Evolutionary conservation across 2,888 invertebrate species (phyloP).

Genomic region (Portevinia maculata): DNA sequence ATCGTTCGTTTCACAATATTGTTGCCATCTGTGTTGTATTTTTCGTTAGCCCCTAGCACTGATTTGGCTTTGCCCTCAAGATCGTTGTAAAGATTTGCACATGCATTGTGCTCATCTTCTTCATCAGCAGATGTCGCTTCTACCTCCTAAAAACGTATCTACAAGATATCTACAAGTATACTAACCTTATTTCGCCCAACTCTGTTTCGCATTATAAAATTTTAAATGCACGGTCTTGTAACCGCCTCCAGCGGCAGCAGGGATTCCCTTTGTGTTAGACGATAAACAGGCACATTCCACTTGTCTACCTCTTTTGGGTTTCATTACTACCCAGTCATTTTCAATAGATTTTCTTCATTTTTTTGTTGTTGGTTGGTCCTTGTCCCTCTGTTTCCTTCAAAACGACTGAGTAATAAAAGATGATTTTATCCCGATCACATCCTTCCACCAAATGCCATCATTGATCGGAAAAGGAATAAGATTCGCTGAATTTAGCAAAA

Average conservation of each 20-base stretch:
- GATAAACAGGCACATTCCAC: background rate
- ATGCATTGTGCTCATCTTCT: too few species aligned
- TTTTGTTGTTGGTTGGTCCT: constrained; percentile 19
- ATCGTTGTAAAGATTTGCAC: too few species aligned
- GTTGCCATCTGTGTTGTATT: too few species aligned
- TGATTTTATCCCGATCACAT: constrained; percentile 69
- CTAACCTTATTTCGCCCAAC: too few species aligned
- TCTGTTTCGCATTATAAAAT: constrained; percentile 25
- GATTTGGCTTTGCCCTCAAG: too few species aligned
- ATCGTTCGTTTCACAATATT: too few species aligned
- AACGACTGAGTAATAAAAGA: constrained; percentile 62
- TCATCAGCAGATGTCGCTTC: too few species aligned
- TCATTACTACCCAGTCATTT: background rate
- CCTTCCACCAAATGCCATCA: constrained; percentile 15
- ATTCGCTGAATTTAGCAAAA: constrained; percentile 66
- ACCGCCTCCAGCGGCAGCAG: constrained; percentile 22
- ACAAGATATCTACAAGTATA: too few species aligned
- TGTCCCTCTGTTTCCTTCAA: constrained; percentile 51
- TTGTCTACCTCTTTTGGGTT: background rate
- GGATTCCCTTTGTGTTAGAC: background rate
- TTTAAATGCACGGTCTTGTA: constrained; percentile 40
- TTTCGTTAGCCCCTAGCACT: too few species aligned
- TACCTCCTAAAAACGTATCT: too few species aligned
- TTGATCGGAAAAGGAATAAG: constrained; percentile 20
- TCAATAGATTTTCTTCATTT: constrained; percentile 16